These are phyloP conservation scores for Trichoplax adhaerens DNA, from an alignment of 37 sponge, comb jelly and placozoan species.

Conservation along the genomic window DNA sequence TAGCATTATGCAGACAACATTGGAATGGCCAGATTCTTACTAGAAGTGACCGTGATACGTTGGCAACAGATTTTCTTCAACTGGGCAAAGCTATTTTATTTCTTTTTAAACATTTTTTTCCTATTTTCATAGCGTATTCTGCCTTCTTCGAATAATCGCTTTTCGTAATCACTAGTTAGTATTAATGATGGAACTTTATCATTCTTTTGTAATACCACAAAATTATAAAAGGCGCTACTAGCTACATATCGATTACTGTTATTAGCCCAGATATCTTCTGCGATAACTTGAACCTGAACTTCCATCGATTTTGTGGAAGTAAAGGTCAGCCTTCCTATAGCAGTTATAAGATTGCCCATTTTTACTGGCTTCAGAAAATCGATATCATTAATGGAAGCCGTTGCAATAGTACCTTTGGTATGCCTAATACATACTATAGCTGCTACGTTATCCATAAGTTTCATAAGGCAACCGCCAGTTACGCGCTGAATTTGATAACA, in stretches of 20 bases:
- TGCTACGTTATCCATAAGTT: conserved; percentile 76
- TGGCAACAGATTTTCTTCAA: too few relatives aligned
- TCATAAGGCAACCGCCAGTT: conserved; percentile 70
- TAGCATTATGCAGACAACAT: too few relatives aligned
- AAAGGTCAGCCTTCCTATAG: conserved; percentile 36
- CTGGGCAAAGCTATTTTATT: too few relatives aligned
- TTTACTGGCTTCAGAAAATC: conserved; percentile 47
- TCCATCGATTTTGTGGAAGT: conserved; percentile 44
- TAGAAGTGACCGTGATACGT: too few relatives aligned
- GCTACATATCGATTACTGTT: conserved; percentile 26
- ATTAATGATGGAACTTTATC: conserved; percentile 34
- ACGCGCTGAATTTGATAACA: conserved; percentile 25
- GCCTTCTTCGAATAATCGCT: conserved; percentile 25
- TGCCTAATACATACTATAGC: conserved; percentile 57
- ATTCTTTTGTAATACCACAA: conserved; percentile 38
- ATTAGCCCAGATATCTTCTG: conserved; percentile 21
- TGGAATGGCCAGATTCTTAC: too few relatives aligned
- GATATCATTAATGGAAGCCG: conserved; percentile 68
- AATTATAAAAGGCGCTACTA: conserved; percentile 61
- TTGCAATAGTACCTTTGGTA: conserved; percentile 33
- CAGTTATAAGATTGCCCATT: conserved; percentile 59
- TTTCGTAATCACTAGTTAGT: conserved; percentile 26
- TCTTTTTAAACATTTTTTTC: conserved; percentile 7
- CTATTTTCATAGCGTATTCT: conserved; percentile 24
- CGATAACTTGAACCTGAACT: conserved; percentile 38